These are phyloP conservation scores for Hoplodrina blanda DNA, from an alignment of 2,888 invertebrate genomes.

Conservation along the genomic window DNA sequence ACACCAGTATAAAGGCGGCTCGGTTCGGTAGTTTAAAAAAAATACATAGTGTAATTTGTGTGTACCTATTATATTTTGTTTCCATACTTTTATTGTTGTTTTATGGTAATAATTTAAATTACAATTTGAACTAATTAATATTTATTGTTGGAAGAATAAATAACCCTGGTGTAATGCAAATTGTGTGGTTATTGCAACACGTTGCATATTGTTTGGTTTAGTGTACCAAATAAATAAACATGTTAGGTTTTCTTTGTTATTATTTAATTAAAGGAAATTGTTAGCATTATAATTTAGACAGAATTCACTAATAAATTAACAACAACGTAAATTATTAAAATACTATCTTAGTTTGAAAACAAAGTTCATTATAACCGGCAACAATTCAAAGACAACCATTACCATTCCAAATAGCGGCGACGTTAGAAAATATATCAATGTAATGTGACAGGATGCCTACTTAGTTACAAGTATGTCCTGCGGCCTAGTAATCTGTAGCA, in stretches of 20 bases:
- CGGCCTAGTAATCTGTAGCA: conserved; percentile 57
- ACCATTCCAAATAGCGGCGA: conserved; percentile 31
- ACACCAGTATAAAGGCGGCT: no score
- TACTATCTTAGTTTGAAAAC: conserved; percentile 39
- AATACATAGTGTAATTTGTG: neutral
- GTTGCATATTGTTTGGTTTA: neutral
- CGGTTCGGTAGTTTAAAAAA: no score
- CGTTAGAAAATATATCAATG: conserved; percentile 46
- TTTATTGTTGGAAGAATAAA: conserved; percentile 5
- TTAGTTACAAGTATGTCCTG: conserved; percentile 53
- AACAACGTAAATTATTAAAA: conserved; percentile 25
- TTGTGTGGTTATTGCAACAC: conserved; percentile 2
- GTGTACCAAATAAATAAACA: neutral
- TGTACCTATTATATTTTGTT: conserved; percentile 6
- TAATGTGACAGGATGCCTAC: conserved; percentile 49
- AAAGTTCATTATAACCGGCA: conserved; percentile 34
- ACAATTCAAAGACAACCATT: conserved; percentile 39
- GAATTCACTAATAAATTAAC: conserved; percentile 5
- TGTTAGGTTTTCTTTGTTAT: neutral
- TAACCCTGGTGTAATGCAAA: neutral
- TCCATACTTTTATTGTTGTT: neutral
- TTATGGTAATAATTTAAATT: conserved; percentile 17
- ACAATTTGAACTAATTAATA: neutral
- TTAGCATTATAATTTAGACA: neutral
- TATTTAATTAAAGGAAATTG: neutral